Conservation (phyloP, 2,113 vertebrate species). For the Echinops telfairi region DNA sequence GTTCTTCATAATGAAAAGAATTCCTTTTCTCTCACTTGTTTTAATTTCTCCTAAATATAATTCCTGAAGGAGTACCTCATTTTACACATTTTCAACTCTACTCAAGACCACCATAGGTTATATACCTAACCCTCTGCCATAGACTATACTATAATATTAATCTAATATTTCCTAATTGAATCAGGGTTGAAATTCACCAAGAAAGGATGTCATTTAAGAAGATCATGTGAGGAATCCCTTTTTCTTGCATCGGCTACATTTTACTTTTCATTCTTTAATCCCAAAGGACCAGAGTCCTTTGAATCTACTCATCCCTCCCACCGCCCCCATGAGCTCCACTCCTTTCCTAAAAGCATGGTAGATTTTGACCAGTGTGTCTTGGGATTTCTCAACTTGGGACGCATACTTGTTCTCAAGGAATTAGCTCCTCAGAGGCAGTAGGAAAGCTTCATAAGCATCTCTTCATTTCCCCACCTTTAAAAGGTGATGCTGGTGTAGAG, state of each 20-base stretch:
- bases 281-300: constrained; percentile 50
- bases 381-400: not conserved
- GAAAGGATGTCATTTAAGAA: constrained; percentile 45
- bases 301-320: constrained; percentile 16
- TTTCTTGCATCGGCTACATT: not conserved
- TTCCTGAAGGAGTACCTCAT: constrained; percentile 53
- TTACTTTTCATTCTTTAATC: not conserved
- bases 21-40: constrained; percentile 64
- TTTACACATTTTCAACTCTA: constrained; percentile 57
- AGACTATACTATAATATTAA: not conserved
- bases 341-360: constrained; percentile 1
- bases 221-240: not conserved
- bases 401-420: not conserved
- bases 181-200: constrained; percentile 55
- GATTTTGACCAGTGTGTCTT: not conserved
- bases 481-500: not conserved
- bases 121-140: not conserved
- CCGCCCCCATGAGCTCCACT: not conserved
- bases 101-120: constrained; percentile 32
- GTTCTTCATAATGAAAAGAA: constrained; percentile 78
- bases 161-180: constrained; percentile 51
- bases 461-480: not conserved
- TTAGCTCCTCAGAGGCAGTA: not conserved
- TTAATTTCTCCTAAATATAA: constrained; percentile 69
- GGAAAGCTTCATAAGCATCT: not conserved